Evolutionary conservation across 2,888 invertebrate genomes (phyloP), one percentile per base, ranked within the genome.

Genomic region (Bellardia bayeri): DNA sequence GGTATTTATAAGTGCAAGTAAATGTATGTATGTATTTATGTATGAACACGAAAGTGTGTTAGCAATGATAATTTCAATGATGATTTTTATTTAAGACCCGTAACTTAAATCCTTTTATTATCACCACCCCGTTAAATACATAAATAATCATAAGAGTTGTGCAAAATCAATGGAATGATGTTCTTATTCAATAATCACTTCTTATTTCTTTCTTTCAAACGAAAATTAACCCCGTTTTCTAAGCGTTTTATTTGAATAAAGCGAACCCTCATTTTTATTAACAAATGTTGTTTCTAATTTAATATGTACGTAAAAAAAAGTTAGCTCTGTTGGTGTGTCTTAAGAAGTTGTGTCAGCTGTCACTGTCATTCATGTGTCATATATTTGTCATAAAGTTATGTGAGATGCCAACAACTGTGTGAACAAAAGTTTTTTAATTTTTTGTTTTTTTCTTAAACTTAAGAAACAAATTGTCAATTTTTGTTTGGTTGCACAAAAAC

Each of bases 101-200:
- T 72, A 79, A 75, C 63, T 69, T 42, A 75, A 85, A 87, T 85
- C 82, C 78, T 82, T 79, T 85, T 85, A 66, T 78, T 66, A 54
- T 37, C 72, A 16, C 56, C 74, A 66, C 72, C 74, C 80, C 61
- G 40, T 68, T 68, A 30, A 30, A 23, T n/a, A n/a, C n/a, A 68
- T 40, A 40, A 49, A 3, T 3, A 51, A 3, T 33, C 37, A 76
- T 69, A 23, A 33, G 23, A 54, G 30, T 76, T 11, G 40, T 30
- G 33, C 54, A 54, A 83, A 83, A 78, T 83, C 83, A 83, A 83
- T 83, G 71, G 83, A 64, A 71, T 37, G 5, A 40, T 37, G 14
- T 71, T 83, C 14, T 69, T 54, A 56, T 69, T 69, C 63, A 83
- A 76, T 83, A 69, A 74, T 74, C 45, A 42, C 30, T 51, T 58